A percentile compares a stretch with the other conserved stretches of the same genome.
Evolutionary conservation across 2,113 vertebrate species (phyloP).

Genomic region (Crotalus tigris): DNA sequence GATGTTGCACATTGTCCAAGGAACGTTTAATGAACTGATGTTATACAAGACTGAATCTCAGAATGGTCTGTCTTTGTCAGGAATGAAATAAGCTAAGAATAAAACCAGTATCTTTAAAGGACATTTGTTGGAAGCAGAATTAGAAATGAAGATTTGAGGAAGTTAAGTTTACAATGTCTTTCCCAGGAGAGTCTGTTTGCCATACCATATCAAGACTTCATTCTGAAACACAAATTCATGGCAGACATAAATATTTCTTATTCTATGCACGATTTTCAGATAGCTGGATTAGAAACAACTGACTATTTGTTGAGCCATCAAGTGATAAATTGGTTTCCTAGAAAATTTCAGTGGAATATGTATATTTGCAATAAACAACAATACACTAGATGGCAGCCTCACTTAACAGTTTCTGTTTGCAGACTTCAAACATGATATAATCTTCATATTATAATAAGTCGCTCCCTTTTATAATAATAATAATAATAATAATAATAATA

Average conservation of each 20-base stretch:
- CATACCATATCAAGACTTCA: neutral
- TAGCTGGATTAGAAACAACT: neutral
- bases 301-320: neutral
- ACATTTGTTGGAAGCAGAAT: neutral
- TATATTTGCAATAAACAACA: neutral
- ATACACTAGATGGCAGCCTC: constrained; percentile 14
- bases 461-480: too few relatives aligned
- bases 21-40: neutral
- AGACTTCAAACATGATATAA: neutral
- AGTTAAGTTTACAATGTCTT: neutral
- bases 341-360: constrained; percentile 7
- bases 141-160: neutral
- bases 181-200: neutral
- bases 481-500: too few relatives aligned
- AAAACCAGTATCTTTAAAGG: neutral
- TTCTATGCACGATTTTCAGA: neutral
- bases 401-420: neutral
- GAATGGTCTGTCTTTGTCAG: neutral
- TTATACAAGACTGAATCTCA: neutral
- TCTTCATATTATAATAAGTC: neutral
- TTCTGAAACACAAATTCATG: neutral
- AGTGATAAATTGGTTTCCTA: neutral
- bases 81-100: neutral
- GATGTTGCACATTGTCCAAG: neutral
- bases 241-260: neutral